Evolutionary conservation across 2,113 vertebrate genomes (phyloP), one percentile per base, ranked within the genome.

Genomic region (Pandion haliaetus): DNA sequence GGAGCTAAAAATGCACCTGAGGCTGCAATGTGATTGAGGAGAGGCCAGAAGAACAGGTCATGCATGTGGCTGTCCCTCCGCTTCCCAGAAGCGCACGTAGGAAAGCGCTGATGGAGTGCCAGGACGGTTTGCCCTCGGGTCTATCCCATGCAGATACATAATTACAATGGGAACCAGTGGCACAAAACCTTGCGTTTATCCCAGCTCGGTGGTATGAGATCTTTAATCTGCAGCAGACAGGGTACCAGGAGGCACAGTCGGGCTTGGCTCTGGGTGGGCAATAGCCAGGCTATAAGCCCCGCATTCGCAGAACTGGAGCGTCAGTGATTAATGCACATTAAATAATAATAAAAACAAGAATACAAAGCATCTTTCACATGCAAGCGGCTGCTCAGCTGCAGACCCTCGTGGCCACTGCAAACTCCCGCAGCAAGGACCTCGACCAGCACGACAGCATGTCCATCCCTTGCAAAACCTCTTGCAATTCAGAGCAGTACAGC

Each of bases 1-100:
- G 50, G 67, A 97, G 82, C 31, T 84, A 76, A 96, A 89, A 93
- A 95, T 85, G 80, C 86, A 95, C 67, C 85, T 31, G 86, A 89
- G 73, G 93, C 91, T 96, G 83, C 57, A 79, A 28, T 34, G 29
- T 72, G 94, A 63, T 90, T 95, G 93, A 91, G 79, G 74, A 93
- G 90, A 96, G 98, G 97, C 97, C 97, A 98, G 97, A 98, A 95
- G 88, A 99, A 97, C 98, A 98, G 98, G 98, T 97, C 98, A 98
- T 95, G 96, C 97, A 81, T 97, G 95, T 96, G 97, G 97, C 97
- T 98, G 88, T 86, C 95, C 97, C 98, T 97, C 65, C 20, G 6
- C 38, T 88, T 97, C 94, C 84, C 95, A 91, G 97, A 50, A 77
- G 95, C 36, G 45, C 92, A 95, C 61, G 82, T 93, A 98, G 57